These are phyloP conservation scores for Enteromius anoplus DNA, from an alignment of 2,797 vertebrate species.

Conservation along the genomic window DNA sequence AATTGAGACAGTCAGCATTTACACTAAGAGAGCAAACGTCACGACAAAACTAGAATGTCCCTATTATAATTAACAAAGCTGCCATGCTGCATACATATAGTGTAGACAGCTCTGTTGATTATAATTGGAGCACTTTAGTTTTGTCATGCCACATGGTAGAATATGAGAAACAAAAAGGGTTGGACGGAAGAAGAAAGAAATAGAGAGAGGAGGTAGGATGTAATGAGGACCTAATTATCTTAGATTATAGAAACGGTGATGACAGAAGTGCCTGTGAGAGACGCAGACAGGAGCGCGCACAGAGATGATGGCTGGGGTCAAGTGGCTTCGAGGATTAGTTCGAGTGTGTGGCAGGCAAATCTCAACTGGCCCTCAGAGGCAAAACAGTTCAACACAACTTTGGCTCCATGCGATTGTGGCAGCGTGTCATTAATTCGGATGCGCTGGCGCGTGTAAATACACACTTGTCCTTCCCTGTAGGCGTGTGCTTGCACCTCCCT, in stretches of 20 bases:
- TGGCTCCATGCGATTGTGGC: not conserved
- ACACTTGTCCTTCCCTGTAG: constrained; percentile 60
- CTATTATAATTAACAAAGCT: constrained; percentile 10
- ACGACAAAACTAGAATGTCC: not conserved
- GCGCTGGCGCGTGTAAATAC: constrained; percentile 61
- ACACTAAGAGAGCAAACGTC: not conserved
- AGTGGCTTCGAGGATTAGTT: constrained; percentile 32
- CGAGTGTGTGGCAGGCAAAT: constrained; percentile 27
- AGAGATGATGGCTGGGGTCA: constrained; percentile 43
- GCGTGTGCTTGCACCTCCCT: constrained; percentile 5
- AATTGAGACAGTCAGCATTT: not conserved
- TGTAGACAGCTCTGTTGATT: constrained; percentile 20
- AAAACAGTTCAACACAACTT: constrained; percentile 25
- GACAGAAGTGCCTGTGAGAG: constrained; percentile 50
- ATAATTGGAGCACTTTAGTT: constrained; percentile 12
- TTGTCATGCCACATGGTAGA: not conserved
- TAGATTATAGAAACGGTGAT: constrained; percentile 38
- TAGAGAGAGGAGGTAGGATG: constrained; percentile 13
- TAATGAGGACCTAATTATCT: constrained; percentile 49
- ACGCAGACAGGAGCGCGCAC: constrained; percentile 1
- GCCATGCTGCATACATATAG: not conserved
- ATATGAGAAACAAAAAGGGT: constrained; percentile 5
- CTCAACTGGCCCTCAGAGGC: constrained; percentile 28
- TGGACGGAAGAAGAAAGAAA: constrained; percentile 18
- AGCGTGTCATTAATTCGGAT: constrained; percentile 58